These are phyloP conservation scores for Tetrapedia diversipes DNA, from an alignment of 2,888 invertebrate genomes.

Conservation along the genomic window DNA sequence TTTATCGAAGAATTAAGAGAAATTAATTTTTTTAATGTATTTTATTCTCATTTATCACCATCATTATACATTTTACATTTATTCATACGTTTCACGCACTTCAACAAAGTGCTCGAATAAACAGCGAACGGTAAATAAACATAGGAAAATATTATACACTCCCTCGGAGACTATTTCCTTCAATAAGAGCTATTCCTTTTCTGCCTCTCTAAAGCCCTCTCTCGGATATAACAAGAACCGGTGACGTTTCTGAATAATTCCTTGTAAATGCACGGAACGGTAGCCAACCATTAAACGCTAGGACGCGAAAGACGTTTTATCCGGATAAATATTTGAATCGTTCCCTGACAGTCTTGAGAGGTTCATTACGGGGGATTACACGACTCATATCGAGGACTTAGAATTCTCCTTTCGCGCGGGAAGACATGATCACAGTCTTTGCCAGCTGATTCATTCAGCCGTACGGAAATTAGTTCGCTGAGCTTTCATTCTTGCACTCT, in stretches of 20 bases:
- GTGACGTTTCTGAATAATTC: constrained; percentile 66
- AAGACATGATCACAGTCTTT: constrained; percentile 74
- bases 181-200: constrained; percentile 35
- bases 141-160: constrained; percentile 27
- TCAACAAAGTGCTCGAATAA: background rate
- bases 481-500: constrained; percentile 51
- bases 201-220: constrained; percentile 28
- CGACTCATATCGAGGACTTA: constrained; percentile 79
- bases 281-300: constrained; percentile 62
- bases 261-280: constrained; percentile 51
- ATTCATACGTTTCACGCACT: background rate
- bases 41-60: background rate
- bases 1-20: too few relatives aligned
- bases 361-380: constrained; percentile 80
- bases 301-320: constrained; percentile 68
- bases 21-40: background rate
- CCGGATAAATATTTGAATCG: constrained; percentile 77
- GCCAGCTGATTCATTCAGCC: constrained; percentile 71
- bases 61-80: background rate
- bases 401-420: constrained; percentile 72
- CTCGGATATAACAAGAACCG: constrained; percentile 41
- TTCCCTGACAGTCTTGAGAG: constrained; percentile 75
- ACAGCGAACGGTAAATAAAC: background rate
- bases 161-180: constrained; percentile 29
- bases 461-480: constrained; percentile 75